phyloP scores from a whole-genome alignment of 92 coral and sea anemone species.

The Siderastrea radians region DNA sequence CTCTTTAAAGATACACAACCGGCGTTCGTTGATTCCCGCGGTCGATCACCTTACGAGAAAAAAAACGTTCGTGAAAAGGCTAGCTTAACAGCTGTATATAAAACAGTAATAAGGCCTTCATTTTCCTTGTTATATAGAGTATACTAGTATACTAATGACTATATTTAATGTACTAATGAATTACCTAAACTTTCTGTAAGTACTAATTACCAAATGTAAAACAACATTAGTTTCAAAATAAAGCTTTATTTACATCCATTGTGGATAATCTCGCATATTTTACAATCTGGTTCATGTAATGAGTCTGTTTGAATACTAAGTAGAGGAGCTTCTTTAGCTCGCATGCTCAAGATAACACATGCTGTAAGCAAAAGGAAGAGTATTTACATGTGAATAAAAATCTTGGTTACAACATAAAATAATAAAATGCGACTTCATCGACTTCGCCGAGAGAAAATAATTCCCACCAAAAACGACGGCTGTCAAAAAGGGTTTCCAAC shows the following conservation, averaged over 20 bases:
- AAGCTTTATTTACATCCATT: constrained; percentile 37
- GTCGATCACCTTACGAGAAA: too few relatives aligned
- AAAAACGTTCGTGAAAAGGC: too few relatives aligned
- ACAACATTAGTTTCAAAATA: constrained; percentile 10
- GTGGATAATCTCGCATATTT: constrained; percentile 10
- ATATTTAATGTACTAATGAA: too few relatives aligned
- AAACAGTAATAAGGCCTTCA: too few relatives aligned
- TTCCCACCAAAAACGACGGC: neutral
- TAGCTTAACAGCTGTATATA: too few relatives aligned
- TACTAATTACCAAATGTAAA: too few relatives aligned
- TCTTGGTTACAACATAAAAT: neutral
- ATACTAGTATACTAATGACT: too few relatives aligned
- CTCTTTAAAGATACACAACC: too few relatives aligned
- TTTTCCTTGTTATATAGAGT: too few relatives aligned
- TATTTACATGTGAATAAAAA: constrained; percentile 18
- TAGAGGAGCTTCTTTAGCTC: too few relatives aligned
- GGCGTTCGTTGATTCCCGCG: too few relatives aligned
- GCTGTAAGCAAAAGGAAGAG: neutral
- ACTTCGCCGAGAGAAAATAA: neutral
- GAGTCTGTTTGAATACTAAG: neutral
- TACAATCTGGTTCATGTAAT: constrained; percentile 10
- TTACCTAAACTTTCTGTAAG: too few relatives aligned
- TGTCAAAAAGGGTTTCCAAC: neutral
- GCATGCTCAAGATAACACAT: neutral
- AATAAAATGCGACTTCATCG: neutral